phyloP scores from a whole-genome alignment of 2,113 vertebrate genomes.

The Panthera leo region DNA sequence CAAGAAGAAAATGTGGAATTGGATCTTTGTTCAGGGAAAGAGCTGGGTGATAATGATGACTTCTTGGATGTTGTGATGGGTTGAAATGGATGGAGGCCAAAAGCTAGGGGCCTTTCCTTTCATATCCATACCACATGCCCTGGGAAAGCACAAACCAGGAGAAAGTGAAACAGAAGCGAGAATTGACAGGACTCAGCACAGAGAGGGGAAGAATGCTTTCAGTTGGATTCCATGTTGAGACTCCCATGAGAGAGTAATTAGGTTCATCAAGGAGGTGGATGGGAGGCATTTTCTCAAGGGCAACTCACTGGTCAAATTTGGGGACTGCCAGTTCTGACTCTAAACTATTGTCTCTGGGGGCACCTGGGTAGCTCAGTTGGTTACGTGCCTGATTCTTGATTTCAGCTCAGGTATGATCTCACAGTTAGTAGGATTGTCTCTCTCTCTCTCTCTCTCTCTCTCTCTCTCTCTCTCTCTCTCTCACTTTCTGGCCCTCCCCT shows the following conservation, averaged over 20 bases:
- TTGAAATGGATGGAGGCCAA: background rate
- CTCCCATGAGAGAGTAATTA: background rate
- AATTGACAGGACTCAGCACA: background rate
- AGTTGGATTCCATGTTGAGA: background rate
- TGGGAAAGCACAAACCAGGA: background rate
- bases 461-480: too few relatives aligned
- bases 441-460: too few relatives aligned
- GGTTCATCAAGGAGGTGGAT: background rate
- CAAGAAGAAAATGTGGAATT: background rate
- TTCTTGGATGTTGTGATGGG: background rate
- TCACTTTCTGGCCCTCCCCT: too few relatives aligned
- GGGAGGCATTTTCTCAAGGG: background rate
- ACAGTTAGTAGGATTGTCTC: too few relatives aligned
- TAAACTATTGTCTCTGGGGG: background rate
- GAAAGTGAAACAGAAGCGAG: background rate
- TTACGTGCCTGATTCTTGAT: too few relatives aligned
- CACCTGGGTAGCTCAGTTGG: too few relatives aligned
- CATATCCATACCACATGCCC: background rate
- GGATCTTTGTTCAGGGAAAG: background rate
- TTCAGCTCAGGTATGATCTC: too few relatives aligned
- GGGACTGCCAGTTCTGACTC: background rate
- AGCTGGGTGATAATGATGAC: background rate
- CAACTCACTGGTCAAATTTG: background rate
- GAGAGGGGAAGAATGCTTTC: background rate
- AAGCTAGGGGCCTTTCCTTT: background rate